Evolutionary conservation across 2,888 invertebrate species (phyloP).

Genomic region (Dynastes hyllus): DNA sequence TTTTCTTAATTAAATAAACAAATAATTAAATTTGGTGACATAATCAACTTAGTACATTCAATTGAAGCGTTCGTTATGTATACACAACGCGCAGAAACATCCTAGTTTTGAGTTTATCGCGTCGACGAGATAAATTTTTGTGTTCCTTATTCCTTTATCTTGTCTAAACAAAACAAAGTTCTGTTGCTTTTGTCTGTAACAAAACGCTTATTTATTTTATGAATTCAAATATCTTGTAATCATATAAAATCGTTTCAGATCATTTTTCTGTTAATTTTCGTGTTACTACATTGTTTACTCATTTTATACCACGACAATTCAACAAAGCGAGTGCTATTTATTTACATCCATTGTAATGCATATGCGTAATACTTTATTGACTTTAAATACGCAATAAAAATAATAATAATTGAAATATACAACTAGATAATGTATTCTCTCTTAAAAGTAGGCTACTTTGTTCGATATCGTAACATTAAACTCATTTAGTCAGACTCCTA

Average conservation of each 20-base stretch:
- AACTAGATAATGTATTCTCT: not conserved
- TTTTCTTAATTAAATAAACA: not conserved
- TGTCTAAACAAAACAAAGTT: conserved; percentile 46
- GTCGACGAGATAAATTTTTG: not conserved
- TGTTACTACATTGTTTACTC: not conserved
- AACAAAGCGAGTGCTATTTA: not conserved
- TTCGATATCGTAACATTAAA: not conserved
- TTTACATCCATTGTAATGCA: not conserved
- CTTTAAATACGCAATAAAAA: not conserved
- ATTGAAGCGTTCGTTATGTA: too few relatives aligned
- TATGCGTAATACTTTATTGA: not conserved
- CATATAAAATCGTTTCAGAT: too few relatives aligned
- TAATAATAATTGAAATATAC: conserved; percentile 8
- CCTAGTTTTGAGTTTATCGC: conserved; percentile 5
- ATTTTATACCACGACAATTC: not conserved
- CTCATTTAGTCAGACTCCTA: not conserved
- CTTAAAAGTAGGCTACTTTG: not conserved
- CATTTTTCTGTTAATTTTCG: too few relatives aligned
- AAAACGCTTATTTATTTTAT: conserved; percentile 10
- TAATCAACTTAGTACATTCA: too few relatives aligned
- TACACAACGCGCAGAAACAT: not conserved
- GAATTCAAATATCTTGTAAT: not conserved
- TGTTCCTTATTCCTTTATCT: conserved; percentile 27
- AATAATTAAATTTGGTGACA: not conserved
- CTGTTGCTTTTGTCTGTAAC: conserved; percentile 5